Conservation (phyloP, 2,113 vertebrate species). For the Onychostoma macrolepis region DNA sequence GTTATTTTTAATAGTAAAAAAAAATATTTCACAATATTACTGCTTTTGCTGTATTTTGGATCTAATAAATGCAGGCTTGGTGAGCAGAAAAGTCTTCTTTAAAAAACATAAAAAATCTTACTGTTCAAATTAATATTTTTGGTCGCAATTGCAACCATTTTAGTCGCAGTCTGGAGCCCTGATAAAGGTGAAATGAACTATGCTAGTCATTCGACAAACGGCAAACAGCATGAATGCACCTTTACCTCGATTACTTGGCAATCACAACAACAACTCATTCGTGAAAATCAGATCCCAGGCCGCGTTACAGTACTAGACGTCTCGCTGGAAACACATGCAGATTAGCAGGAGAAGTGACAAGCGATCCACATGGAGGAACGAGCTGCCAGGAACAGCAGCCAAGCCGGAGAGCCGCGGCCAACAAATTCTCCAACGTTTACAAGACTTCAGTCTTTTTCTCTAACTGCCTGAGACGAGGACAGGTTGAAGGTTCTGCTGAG, state of each 20-base stretch:
- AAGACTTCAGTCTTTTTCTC: slow-evolving; percentile 70
- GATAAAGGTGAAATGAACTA: neutral
- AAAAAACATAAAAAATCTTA: too few species aligned
- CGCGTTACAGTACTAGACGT: slow-evolving; percentile 54
- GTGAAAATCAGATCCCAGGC: slow-evolving; percentile 62
- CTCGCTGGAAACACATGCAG: slow-evolving; percentile 66
- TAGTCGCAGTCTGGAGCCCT: too few species aligned
- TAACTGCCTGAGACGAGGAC: slow-evolving; percentile 75
- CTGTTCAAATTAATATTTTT: too few species aligned
- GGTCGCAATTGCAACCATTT: too few species aligned
- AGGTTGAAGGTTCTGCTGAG: slow-evolving; percentile 51
- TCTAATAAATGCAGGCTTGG: too few species aligned
- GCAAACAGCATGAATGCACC: neutral
- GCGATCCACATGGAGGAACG: slow-evolving; percentile 59
- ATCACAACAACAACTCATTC: slow-evolving; percentile 67
- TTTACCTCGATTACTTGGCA: slow-evolving; percentile 35
- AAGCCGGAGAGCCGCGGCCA: slow-evolving; percentile 66
- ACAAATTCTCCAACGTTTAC: slow-evolving; percentile 69
- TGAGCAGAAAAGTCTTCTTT: too few species aligned
- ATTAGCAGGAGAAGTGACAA: slow-evolving; percentile 69
- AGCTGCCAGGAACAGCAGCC: slow-evolving; percentile 69
- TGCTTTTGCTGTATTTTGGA: too few species aligned
- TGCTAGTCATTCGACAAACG: neutral
- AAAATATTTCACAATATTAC: too few species aligned
- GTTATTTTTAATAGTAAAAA: too few species aligned